phyloP scores from a whole-genome alignment of 2,113 vertebrate species.

The Protobothrops mucrosquamatus region DNA sequence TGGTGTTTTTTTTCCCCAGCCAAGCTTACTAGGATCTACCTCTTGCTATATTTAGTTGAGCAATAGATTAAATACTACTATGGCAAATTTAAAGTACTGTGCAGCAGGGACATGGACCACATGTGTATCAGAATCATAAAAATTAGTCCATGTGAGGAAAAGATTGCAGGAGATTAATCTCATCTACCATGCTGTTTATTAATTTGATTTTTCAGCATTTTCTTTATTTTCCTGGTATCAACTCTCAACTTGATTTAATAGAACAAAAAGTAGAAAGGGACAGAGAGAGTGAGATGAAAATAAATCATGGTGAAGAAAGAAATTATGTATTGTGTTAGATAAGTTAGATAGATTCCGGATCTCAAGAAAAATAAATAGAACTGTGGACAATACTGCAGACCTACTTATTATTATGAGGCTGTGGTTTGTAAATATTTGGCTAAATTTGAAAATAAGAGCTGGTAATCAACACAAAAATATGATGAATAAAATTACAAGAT shows the following conservation, averaged over 20 bases:
- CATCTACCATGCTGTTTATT: not conserved
- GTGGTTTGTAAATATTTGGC: not conserved
- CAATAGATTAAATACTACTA: not conserved
- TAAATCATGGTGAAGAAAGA: not conserved
- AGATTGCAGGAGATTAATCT: not conserved
- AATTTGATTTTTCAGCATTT: not conserved
- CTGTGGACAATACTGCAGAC: not conserved
- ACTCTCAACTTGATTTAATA: not conserved
- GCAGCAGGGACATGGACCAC: not conserved
- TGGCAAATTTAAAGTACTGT: not conserved
- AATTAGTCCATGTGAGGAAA: not conserved
- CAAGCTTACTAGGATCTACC: not conserved
- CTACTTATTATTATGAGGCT: not conserved
- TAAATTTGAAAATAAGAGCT: not conserved
- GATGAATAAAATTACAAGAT: slow-evolving; percentile 8
- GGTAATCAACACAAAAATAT: not conserved
- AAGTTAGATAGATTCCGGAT: not conserved
- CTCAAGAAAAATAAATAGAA: not conserved
- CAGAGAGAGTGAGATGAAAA: not conserved
- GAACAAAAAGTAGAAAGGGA: not conserved
- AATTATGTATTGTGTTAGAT: not conserved
- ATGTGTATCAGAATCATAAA: not conserved
- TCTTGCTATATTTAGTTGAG: not conserved
- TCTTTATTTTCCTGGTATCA: not conserved
- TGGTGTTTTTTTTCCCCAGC: not conserved